phyloP scores from a whole-genome alignment of 30 jellyfish, hydroid and myxozoan species.

The Catostylus mosaicus region DNA sequence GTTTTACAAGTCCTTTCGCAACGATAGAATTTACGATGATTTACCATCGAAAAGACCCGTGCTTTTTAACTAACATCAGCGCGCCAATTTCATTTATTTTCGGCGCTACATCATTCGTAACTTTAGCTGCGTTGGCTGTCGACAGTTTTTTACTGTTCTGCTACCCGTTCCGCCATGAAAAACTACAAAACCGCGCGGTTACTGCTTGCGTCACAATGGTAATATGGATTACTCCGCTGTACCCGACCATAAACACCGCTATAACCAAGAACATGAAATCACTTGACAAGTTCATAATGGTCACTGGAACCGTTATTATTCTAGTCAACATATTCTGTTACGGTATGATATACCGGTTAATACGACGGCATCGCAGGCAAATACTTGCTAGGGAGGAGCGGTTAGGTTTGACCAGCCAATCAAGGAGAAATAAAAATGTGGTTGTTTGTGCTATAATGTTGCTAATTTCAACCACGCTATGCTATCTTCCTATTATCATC shows the following conservation, averaged over 20 bases:
- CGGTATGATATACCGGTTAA: constrained; percentile 19
- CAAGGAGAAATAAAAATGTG: constrained; percentile 9
- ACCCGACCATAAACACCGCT: constrained; percentile 34
- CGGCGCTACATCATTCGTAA: constrained; percentile 40
- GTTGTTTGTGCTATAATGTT: constrained; percentile 27
- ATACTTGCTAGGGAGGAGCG: constrained; percentile 20
- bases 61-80: constrained; percentile 24
- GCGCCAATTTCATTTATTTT: constrained; percentile 32
- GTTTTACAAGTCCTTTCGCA: constrained; percentile 47
- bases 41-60: constrained; percentile 18
- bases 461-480: constrained; percentile 20
- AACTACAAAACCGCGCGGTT: constrained; percentile 8
- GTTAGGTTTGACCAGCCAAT: not conserved
- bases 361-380: constrained; percentile 41
- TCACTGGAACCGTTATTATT: constrained; percentile 21
- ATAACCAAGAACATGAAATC: not conserved
- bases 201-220: not conserved
- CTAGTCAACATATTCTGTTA: constrained; percentile 15
- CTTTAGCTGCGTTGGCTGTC: constrained; percentile 43
- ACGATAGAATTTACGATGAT: constrained; percentile 30
- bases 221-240: constrained; percentile 40
- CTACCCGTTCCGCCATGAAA: constrained; percentile 42
- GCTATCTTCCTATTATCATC: constrained; percentile 20
- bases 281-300: constrained; percentile 21
- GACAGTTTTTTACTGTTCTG: constrained; percentile 43